Base-by-base conservation (phyloP, 2,888 invertebrate species). In the Cephus nigrinus region DNA sequence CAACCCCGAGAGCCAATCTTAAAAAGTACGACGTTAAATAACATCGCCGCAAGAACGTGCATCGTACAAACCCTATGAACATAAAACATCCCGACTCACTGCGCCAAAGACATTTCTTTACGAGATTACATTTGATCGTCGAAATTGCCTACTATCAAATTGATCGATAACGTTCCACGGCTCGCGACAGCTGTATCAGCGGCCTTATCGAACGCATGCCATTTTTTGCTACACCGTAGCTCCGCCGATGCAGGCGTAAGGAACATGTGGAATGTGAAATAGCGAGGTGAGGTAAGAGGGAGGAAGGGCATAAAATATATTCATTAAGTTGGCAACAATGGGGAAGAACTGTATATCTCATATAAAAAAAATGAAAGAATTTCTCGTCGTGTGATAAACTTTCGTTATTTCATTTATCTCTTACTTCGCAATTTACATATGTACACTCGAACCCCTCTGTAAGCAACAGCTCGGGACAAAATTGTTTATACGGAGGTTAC, bases 21-120 rank as follows among this genome's bases (percentile, higher is more conserved):
- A 77, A 77, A 77, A 75, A 77, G 77, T 77, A 71, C 74, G 77
- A 69, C 75, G 74, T 77, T 77, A 77, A 75, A 40, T 74, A 40
- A 71, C 35, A 74, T 34, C 73, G 33, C 71, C 71, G 71, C 71
- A 33, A 32, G 71, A 31, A 71, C 71, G 12, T 23, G 71, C 31
- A 33, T 71, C 31, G 32, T 33, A 12, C 31, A 33, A 76, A 69
- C 68, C 76, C 74, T 73, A 55, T 55, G 23, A 55, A 55, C 55
- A 71, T 71, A 33, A 32, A 71, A 32, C 33, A 71, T 23, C 71
- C 71, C 71, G 74, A 73, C 73, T 55, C 74, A n/a, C 55, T 31
- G 75, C 40, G 69, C 31, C 73, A 68, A 69, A 74, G 77, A 71
- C 31, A 74, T 77, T 55, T 40, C 71, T 71, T 77, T 77, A 77